A percentile compares a stretch with the other conserved stretches of the same genome.
phyloP scores from a whole-genome alignment of 2,888 invertebrate species.

The Calliopum simillimum region DNA sequence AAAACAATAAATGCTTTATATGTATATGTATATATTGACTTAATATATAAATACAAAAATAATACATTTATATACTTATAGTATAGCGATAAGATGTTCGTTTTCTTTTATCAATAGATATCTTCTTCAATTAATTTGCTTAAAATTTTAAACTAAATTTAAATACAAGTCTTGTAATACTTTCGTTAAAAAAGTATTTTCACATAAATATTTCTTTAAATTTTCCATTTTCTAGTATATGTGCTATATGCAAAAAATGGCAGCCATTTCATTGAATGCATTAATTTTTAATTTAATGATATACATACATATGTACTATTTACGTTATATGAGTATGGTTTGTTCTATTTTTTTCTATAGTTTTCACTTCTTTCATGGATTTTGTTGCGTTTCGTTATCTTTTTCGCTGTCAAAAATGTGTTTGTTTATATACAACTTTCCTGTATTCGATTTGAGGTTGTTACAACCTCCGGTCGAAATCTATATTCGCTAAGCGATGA shows the following conservation, averaged over 20 bases:
- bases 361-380: not conserved
- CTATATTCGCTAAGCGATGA: constrained; percentile 84
- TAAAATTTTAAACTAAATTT: not conserved
- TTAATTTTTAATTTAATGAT: constrained; percentile 14
- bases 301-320: constrained; percentile 27
- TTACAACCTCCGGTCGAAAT: constrained; percentile 86
- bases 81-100: no score
- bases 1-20: not conserved
- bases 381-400: not conserved
- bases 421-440: constrained; percentile 87
- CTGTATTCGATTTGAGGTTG: constrained; percentile 88
- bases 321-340: constrained; percentile 22
- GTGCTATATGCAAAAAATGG: constrained; percentile 6
- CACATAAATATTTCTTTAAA: not conserved
- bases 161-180: constrained; percentile 23
- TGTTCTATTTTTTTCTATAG: not conserved
- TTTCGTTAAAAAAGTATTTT: constrained; percentile 1
- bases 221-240: not conserved
- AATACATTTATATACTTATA: not conserved
- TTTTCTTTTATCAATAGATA: no score
- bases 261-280: constrained; percentile 11
- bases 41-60: not conserved
- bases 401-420: constrained; percentile 21
- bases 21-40: not conserved
- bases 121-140: not conserved